Percentiles rank a stretch among this genome's conserved stretches.
Evolutionary conservation across 2,113 vertebrate species (phyloP).

Genomic region (Microcebus ravelobensis): DNA sequence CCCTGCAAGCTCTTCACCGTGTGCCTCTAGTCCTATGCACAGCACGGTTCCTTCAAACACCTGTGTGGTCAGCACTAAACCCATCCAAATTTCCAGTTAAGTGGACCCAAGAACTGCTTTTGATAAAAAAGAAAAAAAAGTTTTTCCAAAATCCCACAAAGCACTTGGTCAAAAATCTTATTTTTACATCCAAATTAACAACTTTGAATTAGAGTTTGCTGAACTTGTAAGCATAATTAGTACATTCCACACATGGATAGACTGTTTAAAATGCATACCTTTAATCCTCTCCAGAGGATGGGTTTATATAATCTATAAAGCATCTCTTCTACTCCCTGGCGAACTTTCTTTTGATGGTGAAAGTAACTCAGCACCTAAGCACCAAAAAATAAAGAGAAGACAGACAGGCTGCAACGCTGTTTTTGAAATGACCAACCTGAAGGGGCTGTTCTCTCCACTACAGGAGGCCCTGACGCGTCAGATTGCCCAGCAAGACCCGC

Average conservation of each 20-base stretch:
- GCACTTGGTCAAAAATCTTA: background rate
- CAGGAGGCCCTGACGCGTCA: background rate
- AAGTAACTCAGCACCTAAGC: slow-evolving; percentile 92
- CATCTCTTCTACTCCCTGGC: slow-evolving; percentile 93
- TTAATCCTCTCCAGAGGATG: slow-evolving; percentile 95
- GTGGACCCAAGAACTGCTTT: background rate
- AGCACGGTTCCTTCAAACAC: background rate
- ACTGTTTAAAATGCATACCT: slow-evolving; percentile 81
- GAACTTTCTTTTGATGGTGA: slow-evolving; percentile 91
- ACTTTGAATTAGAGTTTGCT: background rate
- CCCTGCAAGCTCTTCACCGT: too few relatives aligned
- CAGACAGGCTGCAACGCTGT: background rate
- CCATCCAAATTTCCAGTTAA: background rate
- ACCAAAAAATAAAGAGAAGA: slow-evolving; percentile 35
- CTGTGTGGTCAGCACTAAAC: background rate
- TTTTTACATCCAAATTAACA: background rate
- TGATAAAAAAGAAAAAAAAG: background rate
- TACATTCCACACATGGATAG: fast-evolving
- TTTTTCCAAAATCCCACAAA: background rate
- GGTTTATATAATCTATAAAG: slow-evolving; percentile 93
- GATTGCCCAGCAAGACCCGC: background rate
- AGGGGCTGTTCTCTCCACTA: background rate
- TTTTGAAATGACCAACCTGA: background rate
- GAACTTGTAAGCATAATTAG: background rate
- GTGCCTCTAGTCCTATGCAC: background rate